Evolutionary conservation across 92 coral and sea anemone species (phyloP).

Genomic region (Ricordea florida): DNA sequence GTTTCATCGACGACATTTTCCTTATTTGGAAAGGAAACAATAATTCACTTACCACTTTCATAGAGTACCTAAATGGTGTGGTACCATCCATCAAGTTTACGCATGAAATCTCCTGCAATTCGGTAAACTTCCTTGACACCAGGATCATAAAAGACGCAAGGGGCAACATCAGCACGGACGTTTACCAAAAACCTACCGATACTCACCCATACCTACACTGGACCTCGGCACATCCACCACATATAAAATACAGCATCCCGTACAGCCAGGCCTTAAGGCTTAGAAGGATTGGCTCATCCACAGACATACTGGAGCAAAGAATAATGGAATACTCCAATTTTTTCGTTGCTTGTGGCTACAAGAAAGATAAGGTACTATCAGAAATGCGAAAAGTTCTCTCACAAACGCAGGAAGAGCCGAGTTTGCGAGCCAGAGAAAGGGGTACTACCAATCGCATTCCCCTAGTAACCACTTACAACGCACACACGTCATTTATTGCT

Average conservation of each 20-base stretch:
- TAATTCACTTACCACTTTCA: not conserved
- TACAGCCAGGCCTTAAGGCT: constrained; percentile 39
- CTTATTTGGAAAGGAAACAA: constrained; percentile 18
- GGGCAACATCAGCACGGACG: too few species aligned
- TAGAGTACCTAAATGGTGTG: not conserved
- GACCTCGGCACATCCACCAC: too few species aligned
- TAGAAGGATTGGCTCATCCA: constrained; percentile 31
- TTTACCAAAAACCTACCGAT: too few species aligned
- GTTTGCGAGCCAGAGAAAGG: constrained; percentile 9
- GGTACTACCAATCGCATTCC: not conserved
- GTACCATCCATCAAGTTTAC: not conserved
- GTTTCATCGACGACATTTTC: constrained; percentile 29
- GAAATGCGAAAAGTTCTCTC: constrained; percentile 24
- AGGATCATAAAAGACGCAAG: too few species aligned
- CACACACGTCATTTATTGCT: constrained; percentile 32
- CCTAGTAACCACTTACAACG: constrained; percentile 6
- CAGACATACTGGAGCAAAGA: constrained; percentile 7
- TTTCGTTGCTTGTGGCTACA: constrained; percentile 25
- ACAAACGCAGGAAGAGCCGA: too few species aligned
- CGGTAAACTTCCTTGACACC: not conserved
- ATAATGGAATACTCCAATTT: constrained; percentile 19
- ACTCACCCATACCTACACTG: too few species aligned
- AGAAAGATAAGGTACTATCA: constrained; percentile 19
- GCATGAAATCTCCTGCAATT: not conserved
- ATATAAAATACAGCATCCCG: constrained; percentile 43